phyloP scores from a whole-genome alignment of 2,797 vertebrate genomes.

The Poecilia wingei region DNA sequence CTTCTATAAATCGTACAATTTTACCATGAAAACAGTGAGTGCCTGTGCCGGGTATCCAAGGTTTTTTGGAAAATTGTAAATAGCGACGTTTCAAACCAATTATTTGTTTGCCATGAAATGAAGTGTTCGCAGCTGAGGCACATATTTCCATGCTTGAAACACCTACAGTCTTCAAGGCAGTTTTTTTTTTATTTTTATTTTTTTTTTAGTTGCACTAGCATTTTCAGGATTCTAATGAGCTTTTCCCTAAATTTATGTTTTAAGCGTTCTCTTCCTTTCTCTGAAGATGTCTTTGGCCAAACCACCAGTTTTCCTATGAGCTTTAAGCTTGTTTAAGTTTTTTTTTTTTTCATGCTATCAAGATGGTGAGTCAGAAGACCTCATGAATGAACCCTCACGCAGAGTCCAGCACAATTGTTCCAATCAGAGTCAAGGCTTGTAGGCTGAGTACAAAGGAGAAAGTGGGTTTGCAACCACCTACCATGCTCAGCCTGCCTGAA shows the following conservation, averaged over 20 bases:
- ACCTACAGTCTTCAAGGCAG: background rate
- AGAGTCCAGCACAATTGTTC: slow-evolving; percentile 39
- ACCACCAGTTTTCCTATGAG: background rate
- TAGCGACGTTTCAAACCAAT: background rate
- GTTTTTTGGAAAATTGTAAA: background rate
- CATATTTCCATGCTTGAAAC: background rate
- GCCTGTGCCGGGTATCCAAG: background rate
- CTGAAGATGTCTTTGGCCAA: background rate
- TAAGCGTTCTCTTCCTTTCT: background rate
- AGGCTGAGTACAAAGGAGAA: slow-evolving; percentile 50
- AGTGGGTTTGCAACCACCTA: slow-evolving; percentile 51
- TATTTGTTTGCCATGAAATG: background rate
- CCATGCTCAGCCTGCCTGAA: slow-evolving; percentile 29
- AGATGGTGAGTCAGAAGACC: slow-evolving; percentile 30
- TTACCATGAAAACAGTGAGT: background rate
- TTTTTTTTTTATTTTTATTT: background rate
- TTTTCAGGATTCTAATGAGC: background rate
- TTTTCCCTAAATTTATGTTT: background rate
- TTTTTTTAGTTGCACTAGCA: background rate
- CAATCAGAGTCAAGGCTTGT: slow-evolving; percentile 50
- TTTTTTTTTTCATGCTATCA: slow-evolving; percentile 13
- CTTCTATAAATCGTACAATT: background rate
- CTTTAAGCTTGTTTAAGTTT: slow-evolving; percentile 8
- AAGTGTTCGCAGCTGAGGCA: background rate
- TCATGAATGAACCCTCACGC: slow-evolving; percentile 42